Conservation (phyloP, 2,888 invertebrate genomes). For the Cheilosia impressa region DNA sequence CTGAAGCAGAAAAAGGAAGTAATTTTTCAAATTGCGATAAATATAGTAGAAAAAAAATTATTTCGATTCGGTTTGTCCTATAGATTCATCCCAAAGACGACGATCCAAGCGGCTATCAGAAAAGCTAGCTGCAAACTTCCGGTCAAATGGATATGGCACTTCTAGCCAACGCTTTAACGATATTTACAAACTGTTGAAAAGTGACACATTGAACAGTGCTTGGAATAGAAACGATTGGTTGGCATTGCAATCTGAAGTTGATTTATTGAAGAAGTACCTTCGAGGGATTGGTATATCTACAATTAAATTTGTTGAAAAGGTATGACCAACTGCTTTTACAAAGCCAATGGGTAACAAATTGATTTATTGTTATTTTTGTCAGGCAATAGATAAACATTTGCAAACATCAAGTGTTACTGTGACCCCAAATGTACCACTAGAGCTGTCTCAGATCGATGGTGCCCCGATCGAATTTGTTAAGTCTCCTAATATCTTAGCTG, state of each 20-base stretch:
- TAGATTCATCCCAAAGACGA: slow-evolving; percentile 36
- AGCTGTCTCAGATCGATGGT: neutral
- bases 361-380: neutral
- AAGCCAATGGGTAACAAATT: neutral
- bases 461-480: neutral
- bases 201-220: slow-evolving; percentile 1
- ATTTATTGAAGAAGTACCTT: slow-evolving; percentile 2
- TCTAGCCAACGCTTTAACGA: slow-evolving; percentile 33
- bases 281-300: slow-evolving; percentile 2
- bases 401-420: neutral
- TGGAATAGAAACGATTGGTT: slow-evolving; percentile 44
- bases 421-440: neutral
- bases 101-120: slow-evolving; percentile 59
- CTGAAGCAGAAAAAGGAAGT: slow-evolving; percentile 56
- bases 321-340: neutral
- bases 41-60: neutral
- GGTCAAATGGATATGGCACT: slow-evolving; percentile 12
- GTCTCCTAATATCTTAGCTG: slow-evolving; percentile 64
- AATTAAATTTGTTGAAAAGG: slow-evolving; percentile 48
- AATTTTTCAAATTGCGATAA: neutral
- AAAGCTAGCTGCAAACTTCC: slow-evolving; percentile 28
- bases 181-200: slow-evolving; percentile 44
- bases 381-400: slow-evolving; percentile 43
- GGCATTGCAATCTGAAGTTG: slow-evolving; percentile 40
- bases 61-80: neutral